Conservation (phyloP, 2,113 vertebrate species). For the Nannobrachium achirus region DNA sequence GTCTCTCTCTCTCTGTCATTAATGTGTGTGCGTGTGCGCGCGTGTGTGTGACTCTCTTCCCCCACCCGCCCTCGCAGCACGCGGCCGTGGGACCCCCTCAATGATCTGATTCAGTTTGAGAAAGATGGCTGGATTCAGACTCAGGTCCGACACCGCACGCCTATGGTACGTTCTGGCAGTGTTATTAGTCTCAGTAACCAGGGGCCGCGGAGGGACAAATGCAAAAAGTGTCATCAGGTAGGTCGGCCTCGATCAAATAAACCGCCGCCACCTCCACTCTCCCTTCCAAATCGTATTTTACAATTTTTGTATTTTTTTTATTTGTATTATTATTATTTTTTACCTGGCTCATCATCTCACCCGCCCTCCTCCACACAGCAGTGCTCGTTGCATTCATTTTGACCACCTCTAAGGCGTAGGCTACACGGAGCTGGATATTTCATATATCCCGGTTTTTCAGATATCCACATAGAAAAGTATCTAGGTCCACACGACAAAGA, state of each 20-base stretch:
- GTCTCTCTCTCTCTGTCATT: no score
- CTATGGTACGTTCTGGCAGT: conserved; percentile 93
- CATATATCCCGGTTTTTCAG: no score
- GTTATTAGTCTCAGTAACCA: conserved; percentile 88
- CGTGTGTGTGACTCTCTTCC: conserved; percentile 23
- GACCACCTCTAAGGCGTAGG: no score
- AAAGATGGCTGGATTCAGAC: conserved; percentile 96
- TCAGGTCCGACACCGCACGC: conserved; percentile 96
- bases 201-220: conserved; percentile 83
- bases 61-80: conserved; percentile 78
- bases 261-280: background rate
- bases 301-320: no score
- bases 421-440: no score
- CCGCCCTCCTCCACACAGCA: conserved; percentile 53
- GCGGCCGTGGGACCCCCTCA: conserved; percentile 96
- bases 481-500: no score
- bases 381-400: conserved; percentile 34
- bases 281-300: no score
- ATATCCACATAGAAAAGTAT: no score
- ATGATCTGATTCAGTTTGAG: conserved; percentile 97
- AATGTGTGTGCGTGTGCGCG: background rate
- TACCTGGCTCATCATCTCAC: conserved; percentile 43
- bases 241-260: conserved; percentile 51
- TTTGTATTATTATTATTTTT: background rate
- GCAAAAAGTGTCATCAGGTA: conserved; percentile 75